phyloP scores from a whole-genome alignment of 2,797 vertebrate species.

The Limosa lapponica region DNA sequence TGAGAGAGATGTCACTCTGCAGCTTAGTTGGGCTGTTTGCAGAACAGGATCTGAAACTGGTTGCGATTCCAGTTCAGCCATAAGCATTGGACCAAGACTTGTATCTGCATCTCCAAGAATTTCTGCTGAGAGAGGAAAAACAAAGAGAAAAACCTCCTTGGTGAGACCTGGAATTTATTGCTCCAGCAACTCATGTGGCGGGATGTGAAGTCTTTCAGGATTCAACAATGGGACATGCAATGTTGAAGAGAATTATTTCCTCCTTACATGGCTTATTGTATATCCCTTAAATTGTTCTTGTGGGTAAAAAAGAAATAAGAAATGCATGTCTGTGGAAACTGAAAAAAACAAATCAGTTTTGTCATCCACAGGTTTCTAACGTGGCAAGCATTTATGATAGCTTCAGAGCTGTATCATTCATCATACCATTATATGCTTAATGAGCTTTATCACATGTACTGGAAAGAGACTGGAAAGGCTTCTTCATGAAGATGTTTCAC shows the following conservation, averaged over 20 bases:
- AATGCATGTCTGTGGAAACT: neutral
- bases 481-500: neutral
- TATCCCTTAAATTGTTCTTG: neutral
- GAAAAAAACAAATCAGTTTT: conserved; percentile 28
- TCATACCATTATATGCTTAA: neutral
- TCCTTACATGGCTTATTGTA: neutral
- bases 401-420: neutral
- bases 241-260: neutral
- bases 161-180: neutral
- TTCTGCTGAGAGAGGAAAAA: conserved; percentile 52
- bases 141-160: neutral
- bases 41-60: conserved; percentile 23
- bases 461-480: neutral
- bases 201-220: neutral
- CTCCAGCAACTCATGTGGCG: neutral
- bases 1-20: neutral
- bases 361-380: neutral
- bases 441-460: neutral
- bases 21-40: conserved; percentile 42
- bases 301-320: neutral
- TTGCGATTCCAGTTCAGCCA: conserved; percentile 66
- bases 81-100: conserved; percentile 72
- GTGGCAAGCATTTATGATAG: neutral
- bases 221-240: neutral
- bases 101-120: conserved; percentile 39